A percentile compares a stretch with the other conserved stretches of the same genome.
phyloP scores from a whole-genome alignment of 2,888 invertebrate genomes.

The Xanthia togata region DNA sequence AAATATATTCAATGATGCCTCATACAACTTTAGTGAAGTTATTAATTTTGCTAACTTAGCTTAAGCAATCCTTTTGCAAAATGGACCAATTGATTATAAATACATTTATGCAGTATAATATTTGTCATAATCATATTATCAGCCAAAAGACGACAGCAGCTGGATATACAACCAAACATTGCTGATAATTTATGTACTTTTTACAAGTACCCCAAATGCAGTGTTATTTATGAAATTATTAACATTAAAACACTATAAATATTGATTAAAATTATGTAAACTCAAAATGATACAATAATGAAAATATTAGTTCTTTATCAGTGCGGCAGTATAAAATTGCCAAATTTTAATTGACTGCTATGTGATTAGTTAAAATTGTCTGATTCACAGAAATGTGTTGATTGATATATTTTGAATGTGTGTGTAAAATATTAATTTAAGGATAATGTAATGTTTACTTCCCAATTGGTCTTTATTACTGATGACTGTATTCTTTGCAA shows the following conservation, averaged over 20 bases:
- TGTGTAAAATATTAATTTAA: slow-evolving; percentile 28
- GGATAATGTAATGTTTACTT: slow-evolving; percentile 25
- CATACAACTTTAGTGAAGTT: not conserved
- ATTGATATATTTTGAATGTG: slow-evolving; percentile 15
- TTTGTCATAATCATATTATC: too few relatives aligned
- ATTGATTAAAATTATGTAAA: not conserved
- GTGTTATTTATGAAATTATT: too few relatives aligned
- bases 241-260: not conserved
- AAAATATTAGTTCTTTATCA: not conserved
- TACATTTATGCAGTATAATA: too few relatives aligned
- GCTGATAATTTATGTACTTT: not conserved
- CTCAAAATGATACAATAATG: not conserved
- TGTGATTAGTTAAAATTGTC: not conserved
- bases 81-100: not conserved
- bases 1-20: not conserved
- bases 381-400: not conserved
- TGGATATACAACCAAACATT: not conserved
- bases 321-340: not conserved
- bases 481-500: slow-evolving; percentile 6
- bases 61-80: not conserved
- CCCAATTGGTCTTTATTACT: slow-evolving; percentile 1
- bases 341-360: not conserved
- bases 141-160: not conserved
- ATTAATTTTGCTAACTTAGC: not conserved
- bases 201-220: too few relatives aligned